phyloP scores from a whole-genome alignment of 2,888 invertebrate genomes.

The Caenorhabditis sp. region DNA sequence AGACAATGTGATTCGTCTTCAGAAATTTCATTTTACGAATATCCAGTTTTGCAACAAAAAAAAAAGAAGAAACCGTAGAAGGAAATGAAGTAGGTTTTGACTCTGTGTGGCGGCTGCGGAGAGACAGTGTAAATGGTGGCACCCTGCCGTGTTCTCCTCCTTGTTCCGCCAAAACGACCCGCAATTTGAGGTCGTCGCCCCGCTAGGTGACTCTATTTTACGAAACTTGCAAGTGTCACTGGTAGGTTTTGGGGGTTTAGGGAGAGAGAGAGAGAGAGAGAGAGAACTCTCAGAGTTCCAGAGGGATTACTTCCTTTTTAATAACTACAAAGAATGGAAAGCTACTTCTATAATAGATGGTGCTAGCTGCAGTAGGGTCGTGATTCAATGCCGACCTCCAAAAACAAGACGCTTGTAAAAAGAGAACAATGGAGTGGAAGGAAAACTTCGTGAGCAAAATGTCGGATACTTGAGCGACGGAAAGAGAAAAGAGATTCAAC shows the following conservation, averaged over 20 bases:
- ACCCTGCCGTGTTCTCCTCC: conserved; percentile 60
- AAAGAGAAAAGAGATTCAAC: conserved; percentile 9
- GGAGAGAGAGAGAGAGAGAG: no score
- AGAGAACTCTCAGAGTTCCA: no score
- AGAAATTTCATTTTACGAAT: background rate
- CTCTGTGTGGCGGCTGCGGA: conserved; percentile 6
- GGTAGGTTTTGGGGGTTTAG: background rate
- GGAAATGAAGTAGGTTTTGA: background rate
- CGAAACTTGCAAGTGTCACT: background rate
- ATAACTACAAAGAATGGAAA: no score
- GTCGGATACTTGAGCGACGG: conserved; percentile 54
- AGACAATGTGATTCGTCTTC: no score
- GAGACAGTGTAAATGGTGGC: conserved; percentile 56
- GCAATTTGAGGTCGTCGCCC: conserved; percentile 35
- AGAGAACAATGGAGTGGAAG: conserved; percentile 31
- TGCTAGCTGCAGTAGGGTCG: no score
- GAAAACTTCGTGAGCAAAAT: conserved; percentile 23
- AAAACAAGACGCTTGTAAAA: background rate
- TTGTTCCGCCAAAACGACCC: conserved; percentile 49
- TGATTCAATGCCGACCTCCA: background rate
- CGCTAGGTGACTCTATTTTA: background rate
- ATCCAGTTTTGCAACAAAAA: background rate
- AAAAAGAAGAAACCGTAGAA: no score
- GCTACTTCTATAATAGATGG: no score
- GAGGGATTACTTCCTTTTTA: no score